A percentile compares a stretch with the other conserved stretches of the same genome.
phyloP scores from a whole-genome alignment of 2,888 invertebrate species.

The Noctua fimbriata region DNA sequence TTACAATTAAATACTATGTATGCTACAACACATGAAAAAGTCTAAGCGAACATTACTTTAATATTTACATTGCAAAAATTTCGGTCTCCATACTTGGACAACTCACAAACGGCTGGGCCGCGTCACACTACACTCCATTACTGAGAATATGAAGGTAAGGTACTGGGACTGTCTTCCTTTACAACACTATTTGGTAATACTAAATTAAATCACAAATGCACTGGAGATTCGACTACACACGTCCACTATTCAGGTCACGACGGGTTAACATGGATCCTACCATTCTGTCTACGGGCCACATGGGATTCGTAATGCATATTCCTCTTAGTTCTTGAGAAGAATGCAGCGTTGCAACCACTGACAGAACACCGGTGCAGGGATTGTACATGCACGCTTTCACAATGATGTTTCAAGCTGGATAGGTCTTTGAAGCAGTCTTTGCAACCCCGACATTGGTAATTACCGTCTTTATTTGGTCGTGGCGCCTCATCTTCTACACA shows the following conservation, averaged over 20 bases:
- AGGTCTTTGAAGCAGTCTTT: slow-evolving; percentile 91
- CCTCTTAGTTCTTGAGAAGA: slow-evolving; percentile 94
- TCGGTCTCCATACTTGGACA: neutral
- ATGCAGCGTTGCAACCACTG: slow-evolving; percentile 94
- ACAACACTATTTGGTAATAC: slow-evolving; percentile 82
- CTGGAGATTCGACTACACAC: slow-evolving; percentile 72
- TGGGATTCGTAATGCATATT: slow-evolving; percentile 94
- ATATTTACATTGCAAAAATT: slow-evolving; percentile 57
- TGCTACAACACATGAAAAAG: slow-evolving; percentile 61
- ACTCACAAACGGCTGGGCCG: slow-evolving; percentile 23
- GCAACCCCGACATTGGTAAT: slow-evolving; percentile 93
- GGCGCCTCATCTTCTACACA: slow-evolving; percentile 93
- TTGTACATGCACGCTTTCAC: slow-evolving; percentile 92
- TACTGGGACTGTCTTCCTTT: slow-evolving; percentile 74
- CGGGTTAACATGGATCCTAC: slow-evolving; percentile 76
- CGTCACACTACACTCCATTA: slow-evolving; percentile 33
- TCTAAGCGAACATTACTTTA: slow-evolving; percentile 51
- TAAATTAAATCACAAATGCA: slow-evolving; percentile 87
- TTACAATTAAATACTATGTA: slow-evolving; percentile 69
- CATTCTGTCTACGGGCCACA: slow-evolving; percentile 83
- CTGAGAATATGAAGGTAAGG: slow-evolving; percentile 78
- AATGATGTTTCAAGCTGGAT: slow-evolving; percentile 92
- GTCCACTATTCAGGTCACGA: slow-evolving; percentile 79
- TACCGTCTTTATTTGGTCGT: slow-evolving; percentile 92
- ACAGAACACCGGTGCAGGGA: slow-evolving; percentile 94